Conservation (phyloP, 2,113 vertebrate genomes). For the Theropithecus gelada region DNA sequence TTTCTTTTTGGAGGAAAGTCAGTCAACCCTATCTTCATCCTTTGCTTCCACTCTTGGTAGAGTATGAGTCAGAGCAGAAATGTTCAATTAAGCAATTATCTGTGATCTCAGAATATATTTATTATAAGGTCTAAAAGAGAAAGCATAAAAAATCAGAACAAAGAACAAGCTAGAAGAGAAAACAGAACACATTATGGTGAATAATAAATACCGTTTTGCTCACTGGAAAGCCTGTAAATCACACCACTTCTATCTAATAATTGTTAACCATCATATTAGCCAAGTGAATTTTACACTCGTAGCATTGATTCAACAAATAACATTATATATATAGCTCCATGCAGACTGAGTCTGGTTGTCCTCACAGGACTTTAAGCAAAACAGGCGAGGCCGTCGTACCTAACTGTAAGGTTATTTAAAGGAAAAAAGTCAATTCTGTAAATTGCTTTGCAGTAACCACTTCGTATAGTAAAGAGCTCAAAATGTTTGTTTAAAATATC, state of each 20-base stretch:
- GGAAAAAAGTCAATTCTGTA: background rate
- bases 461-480: background rate
- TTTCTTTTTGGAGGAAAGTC: background rate
- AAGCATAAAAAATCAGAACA: constrained; percentile 26
- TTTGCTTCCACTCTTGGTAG: background rate
- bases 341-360: background rate
- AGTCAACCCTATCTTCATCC: background rate
- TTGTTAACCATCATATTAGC: background rate
- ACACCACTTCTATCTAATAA: background rate
- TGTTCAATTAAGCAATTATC: constrained; percentile 27
- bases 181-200: background rate
- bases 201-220: background rate
- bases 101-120: constrained; percentile 18
- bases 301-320: background rate
- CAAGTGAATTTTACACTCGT: background rate
- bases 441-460: background rate
- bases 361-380: background rate
- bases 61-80: constrained; percentile 35
- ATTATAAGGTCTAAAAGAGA: background rate
- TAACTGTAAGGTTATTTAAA: background rate
- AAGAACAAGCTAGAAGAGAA: constrained; percentile 3
- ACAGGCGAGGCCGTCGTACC: background rate
- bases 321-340: background rate
- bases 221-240: background rate
- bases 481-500: background rate